A percentile compares a stretch with the other conserved stretches of the same genome.
phyloP scores from a whole-genome alignment of 1,140 invertebrate species.

The Drosophila rufa region DNA sequence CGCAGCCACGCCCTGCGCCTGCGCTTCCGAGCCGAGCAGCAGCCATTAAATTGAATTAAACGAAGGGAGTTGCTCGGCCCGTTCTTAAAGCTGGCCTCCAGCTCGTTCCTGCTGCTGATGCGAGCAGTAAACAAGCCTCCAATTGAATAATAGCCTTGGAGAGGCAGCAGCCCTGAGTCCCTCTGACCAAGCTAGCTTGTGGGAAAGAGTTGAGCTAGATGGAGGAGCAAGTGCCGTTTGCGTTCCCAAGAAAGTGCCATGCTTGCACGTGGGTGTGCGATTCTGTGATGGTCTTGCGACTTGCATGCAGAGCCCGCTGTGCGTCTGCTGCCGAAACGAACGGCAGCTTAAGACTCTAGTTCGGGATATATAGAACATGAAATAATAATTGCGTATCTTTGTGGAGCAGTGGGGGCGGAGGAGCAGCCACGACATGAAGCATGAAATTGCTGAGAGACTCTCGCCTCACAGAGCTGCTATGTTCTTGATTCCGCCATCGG shows the following conservation, averaged over 20 bases:
- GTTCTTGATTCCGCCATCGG: slow-evolving; percentile 12
- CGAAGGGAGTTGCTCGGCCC: slow-evolving; percentile 1
- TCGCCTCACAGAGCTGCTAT: slow-evolving; percentile 35
- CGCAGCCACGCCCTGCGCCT: slow-evolving; percentile 26
- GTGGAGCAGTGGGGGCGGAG: neutral
- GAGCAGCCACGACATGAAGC: slow-evolving; percentile 25
- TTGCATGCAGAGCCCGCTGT: slow-evolving; percentile 7
- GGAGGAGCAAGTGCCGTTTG: neutral
- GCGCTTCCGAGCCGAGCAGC: slow-evolving; percentile 13
- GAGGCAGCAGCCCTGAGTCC: neutral
- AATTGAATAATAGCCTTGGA: neutral
- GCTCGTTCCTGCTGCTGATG: neutral
- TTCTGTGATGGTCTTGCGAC: neutral
- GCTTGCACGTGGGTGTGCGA: slow-evolving; percentile 1
- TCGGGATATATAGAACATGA: slow-evolving; percentile 54
- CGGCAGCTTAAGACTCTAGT: slow-evolving; percentile 9
- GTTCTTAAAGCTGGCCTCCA: slow-evolving; percentile 1
- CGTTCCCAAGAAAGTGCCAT: neutral
- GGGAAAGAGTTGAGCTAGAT: neutral
- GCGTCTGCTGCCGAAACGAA: slow-evolving; percentile 9
- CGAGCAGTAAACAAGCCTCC: neutral
- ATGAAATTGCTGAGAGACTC: slow-evolving; percentile 30
- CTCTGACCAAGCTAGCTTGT: neutral
- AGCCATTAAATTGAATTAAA: slow-evolving; percentile 22
- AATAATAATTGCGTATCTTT: slow-evolving; percentile 50